Evolutionary conservation across 2,888 invertebrate species (phyloP).

Genomic region (Dinocampus coccinellae): DNA sequence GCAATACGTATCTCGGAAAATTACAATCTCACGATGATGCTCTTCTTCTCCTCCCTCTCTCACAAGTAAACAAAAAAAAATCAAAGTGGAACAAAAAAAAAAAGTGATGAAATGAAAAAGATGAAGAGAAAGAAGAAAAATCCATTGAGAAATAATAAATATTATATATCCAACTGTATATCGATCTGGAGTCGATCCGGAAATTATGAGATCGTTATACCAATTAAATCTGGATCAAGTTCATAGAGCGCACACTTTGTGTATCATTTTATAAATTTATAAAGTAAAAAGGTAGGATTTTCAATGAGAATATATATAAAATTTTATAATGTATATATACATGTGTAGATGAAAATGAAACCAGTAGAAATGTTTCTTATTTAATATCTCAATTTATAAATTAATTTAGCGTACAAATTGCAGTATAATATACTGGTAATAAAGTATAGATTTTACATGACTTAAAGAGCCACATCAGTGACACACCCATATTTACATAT

Average conservation of each 20-base stretch:
- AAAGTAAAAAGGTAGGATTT: neutral
- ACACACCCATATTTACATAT: neutral
- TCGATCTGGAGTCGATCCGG: constrained; percentile 3
- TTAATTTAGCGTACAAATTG: constrained; percentile 1
- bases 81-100: neutral
- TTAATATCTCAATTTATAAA: constrained; percentile 1
- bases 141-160: neutral
- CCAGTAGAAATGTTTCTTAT: neutral
- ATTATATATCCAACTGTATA: neutral
- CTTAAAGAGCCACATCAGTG: neutral
- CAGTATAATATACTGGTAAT: neutral
- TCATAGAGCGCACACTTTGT: neutral
- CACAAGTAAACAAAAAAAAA: no score
- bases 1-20: constrained; percentile 16
- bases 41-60: no score
- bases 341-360: neutral
- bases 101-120: neutral
- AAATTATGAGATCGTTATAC: constrained; percentile 1
- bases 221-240: constrained; percentile 25
- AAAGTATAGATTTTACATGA: neutral
- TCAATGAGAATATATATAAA: neutral
- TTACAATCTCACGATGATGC: neutral
- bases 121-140: neutral
- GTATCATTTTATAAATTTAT: neutral
- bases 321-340: neutral